A percentile compares a stretch with the other conserved stretches of the same genome.
Conservation (phyloP, 2,113 vertebrate genomes). For the Aplodontia rufa region DNA sequence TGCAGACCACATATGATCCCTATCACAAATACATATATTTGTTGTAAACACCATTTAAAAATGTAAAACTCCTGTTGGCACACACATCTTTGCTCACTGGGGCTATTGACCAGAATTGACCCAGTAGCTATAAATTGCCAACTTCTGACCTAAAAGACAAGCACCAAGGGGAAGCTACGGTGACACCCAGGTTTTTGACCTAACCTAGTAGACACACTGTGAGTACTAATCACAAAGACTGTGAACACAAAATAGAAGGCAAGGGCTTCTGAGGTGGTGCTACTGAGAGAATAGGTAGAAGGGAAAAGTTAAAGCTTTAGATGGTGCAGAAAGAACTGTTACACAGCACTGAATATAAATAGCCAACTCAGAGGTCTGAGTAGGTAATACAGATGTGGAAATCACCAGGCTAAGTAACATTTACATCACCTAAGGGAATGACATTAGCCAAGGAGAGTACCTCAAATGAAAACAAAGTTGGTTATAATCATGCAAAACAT, state of each 20-base stretch:
- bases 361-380: not conserved
- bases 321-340: not conserved
- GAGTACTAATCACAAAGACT: not conserved
- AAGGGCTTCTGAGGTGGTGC: not conserved
- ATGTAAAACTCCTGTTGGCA: not conserved
- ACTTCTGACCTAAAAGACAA: not conserved
- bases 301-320: not conserved
- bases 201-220: not conserved
- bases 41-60: slow-evolving; percentile 22
- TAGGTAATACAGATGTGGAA: not conserved
- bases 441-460: not conserved
- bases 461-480: slow-evolving; percentile 27
- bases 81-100: not conserved
- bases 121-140: not conserved
- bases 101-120: not conserved
- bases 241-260: not conserved
- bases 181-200: not conserved
- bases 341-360: not conserved
- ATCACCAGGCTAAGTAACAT: not conserved
- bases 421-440: not conserved
- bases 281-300: not conserved
- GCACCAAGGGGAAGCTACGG: not conserved
- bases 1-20: not conserved
- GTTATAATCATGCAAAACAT: slow-evolving; percentile 4
- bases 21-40: not conserved